These are phyloP conservation scores for Aphelenchoides avenae DNA, from an alignment of 1,140 invertebrate species.

Conservation along the genomic window DNA sequence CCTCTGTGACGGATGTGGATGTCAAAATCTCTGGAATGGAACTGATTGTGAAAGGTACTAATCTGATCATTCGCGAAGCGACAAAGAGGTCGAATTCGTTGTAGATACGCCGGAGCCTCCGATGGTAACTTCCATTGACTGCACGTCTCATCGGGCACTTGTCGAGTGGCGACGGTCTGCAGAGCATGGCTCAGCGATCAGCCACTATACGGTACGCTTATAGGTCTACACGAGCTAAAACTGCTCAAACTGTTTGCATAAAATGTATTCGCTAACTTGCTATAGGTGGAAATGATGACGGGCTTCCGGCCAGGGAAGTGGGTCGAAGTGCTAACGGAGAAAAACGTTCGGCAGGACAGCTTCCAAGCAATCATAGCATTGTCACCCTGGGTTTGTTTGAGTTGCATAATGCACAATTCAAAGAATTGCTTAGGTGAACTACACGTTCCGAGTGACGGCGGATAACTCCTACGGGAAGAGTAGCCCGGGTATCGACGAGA, in stretches of 20 bases:
- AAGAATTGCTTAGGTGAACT: constrained; percentile 76
- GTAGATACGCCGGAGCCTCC: constrained; percentile 87
- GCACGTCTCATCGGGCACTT: constrained; percentile 68
- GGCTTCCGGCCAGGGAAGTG: constrained; percentile 86
- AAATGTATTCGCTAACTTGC: too few species aligned
- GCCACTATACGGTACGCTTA: constrained; percentile 78
- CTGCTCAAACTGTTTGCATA: too few species aligned
- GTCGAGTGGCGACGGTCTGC: constrained; percentile 80
- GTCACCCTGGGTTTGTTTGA: constrained; percentile 54
- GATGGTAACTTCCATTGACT: constrained; percentile 67
- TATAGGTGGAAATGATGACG: constrained; percentile 92
- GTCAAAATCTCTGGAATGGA: constrained; percentile 70
- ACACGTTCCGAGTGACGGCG: constrained; percentile 89
- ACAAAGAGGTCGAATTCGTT: constrained; percentile 33
- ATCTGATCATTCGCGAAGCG: background rate
- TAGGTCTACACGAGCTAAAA: too few species aligned
- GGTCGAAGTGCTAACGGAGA: constrained; percentile 70
- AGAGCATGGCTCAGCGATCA: constrained; percentile 87
- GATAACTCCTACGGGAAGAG: constrained; percentile 87
- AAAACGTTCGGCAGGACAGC: constrained; percentile 33
- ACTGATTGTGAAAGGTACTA: constrained; percentile 47
- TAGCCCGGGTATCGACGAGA: constrained; percentile 66
- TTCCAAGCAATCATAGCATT: constrained; percentile 51
- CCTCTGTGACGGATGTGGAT: constrained; percentile 84
- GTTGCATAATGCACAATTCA: too few species aligned